Conservation (phyloP, 2,113 vertebrate species). For the Plestiodon gilberti region DNA sequence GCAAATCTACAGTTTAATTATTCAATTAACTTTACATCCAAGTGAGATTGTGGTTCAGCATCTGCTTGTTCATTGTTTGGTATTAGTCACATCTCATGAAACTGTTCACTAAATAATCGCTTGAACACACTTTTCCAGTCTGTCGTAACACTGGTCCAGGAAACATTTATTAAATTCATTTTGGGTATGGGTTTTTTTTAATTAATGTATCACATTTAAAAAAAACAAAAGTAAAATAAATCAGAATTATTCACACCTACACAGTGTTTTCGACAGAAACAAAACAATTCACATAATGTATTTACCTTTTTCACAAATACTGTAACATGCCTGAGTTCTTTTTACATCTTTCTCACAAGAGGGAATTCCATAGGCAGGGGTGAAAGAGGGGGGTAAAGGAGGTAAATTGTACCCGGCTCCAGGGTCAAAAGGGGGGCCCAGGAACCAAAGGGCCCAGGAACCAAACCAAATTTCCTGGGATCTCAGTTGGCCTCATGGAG, state of each 20-base stretch:
- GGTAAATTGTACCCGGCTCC: no score
- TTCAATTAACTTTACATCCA: not conserved
- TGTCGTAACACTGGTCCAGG: not conserved
- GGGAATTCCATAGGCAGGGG: no score
- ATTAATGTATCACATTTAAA: not conserved
- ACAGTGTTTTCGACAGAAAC: not conserved
- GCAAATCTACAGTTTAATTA: not conserved
- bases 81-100: not conserved
- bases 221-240: not conserved
- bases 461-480: no score
- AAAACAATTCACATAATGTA: not conserved
- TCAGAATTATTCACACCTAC: not conserved
- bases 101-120: not conserved
- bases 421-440: no score
- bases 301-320: not conserved
- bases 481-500: no score
- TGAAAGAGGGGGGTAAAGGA: no score
- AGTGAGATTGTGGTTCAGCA: not conserved
- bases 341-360: not conserved
- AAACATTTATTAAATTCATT: not conserved
- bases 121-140: not conserved
- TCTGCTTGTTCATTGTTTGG: not conserved
- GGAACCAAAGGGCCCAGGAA: no score
- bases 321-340: not conserved
- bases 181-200: not conserved